Conservation (phyloP, 2,797 vertebrate species). For the Malacoctenus gilli region DNA sequence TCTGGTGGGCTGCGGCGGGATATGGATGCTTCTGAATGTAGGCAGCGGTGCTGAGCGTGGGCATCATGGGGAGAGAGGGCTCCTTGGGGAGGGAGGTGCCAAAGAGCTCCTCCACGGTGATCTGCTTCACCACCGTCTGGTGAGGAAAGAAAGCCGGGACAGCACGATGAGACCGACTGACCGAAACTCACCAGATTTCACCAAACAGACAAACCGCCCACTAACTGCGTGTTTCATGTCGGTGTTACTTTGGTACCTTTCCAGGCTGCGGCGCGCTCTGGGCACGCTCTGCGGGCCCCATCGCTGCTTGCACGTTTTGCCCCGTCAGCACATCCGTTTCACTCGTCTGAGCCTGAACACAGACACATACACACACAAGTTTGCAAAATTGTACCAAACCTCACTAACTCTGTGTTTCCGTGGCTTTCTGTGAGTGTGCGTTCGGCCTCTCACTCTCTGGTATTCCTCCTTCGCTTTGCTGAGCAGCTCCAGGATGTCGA, state of each 20-base stretch:
- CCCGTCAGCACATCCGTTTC: conserved; percentile 64
- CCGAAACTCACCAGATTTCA: too few relatives aligned
- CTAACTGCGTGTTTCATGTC: not conserved
- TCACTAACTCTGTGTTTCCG: too few relatives aligned
- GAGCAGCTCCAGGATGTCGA: conserved; percentile 96
- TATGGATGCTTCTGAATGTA: conserved; percentile 80
- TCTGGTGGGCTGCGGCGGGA: conserved; percentile 80
- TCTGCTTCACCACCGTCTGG: conserved; percentile 90
- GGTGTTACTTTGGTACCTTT: conserved; percentile 62
- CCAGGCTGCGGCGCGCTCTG: conserved; percentile 58
- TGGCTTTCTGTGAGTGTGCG: not conserved
- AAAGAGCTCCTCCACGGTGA: conserved; percentile 97
- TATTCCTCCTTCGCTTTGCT: conserved; percentile 98
- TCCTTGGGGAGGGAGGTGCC: conserved; percentile 93
- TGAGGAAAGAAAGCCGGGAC: not conserved
- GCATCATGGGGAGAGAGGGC: conserved; percentile 69
- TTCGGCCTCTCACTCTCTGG: conserved; percentile 84
- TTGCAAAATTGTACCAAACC: too few relatives aligned
- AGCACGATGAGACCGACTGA: too few relatives aligned
- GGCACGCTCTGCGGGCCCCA: conserved; percentile 41
- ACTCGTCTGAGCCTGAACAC: conserved; percentile 64
- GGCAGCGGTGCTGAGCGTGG: conserved; percentile 71
- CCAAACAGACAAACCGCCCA: not conserved
- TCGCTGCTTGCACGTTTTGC: conserved; percentile 32
- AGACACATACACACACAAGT: conserved; percentile 22